A percentile compares a stretch with the other conserved stretches of the same genome.
Conservation (phyloP, 2,888 invertebrate species). For the Xiphydria camelus region DNA sequence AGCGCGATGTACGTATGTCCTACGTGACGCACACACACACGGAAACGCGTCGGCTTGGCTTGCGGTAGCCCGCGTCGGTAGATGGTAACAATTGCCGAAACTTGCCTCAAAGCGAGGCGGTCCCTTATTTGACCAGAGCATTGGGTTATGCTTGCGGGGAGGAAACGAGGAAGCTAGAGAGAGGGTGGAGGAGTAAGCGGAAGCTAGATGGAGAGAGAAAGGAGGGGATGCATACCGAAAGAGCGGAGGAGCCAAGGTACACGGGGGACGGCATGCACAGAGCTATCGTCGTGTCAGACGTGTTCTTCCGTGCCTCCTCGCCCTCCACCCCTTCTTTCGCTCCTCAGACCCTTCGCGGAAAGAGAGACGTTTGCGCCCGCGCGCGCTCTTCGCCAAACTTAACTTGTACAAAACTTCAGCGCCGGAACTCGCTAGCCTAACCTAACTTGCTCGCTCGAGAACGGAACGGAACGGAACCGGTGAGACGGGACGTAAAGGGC, state of each 20-base stretch:
- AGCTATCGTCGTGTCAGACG: constrained; percentile 32
- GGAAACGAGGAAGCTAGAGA: constrained; percentile 12
- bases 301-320: constrained; percentile 25
- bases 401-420: constrained; percentile 45
- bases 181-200: no score
- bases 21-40: no score
- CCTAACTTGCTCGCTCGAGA: no score
- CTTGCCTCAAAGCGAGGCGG: constrained; percentile 35
- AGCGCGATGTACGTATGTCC: no score
- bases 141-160: constrained; percentile 21
- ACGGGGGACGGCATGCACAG: constrained; percentile 21
- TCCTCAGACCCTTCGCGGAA: constrained; percentile 24
- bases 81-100: constrained; percentile 44
- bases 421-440: constrained; percentile 43
- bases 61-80: constrained; percentile 22
- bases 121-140: constrained; percentile 36
- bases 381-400: neutral
- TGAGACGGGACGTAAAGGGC: neutral
- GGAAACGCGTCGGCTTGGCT: constrained; percentile 20
- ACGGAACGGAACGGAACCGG: constrained; percentile 32
- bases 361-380: constrained; percentile 28
- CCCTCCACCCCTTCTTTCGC: constrained; percentile 13
- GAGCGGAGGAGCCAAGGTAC: no score
- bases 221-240: no score
- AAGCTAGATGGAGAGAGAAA: no score